Conservation (phyloP, 2,888 invertebrate species). For the Orthosia gracilis region DNA sequence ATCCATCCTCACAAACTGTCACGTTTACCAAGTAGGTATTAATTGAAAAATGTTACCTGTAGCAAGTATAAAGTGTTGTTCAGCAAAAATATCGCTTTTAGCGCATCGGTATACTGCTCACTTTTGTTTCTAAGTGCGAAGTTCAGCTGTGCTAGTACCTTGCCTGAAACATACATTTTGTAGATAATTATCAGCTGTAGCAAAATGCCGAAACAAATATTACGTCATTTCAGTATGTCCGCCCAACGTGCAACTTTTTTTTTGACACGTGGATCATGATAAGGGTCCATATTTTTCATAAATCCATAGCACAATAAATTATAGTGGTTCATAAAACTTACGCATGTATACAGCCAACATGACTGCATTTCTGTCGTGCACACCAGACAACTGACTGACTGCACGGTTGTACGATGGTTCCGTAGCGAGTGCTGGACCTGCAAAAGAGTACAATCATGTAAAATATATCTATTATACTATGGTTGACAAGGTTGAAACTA, state of each 20-base stretch:
- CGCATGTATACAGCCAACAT: conserved; percentile 96
- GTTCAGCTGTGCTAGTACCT: conserved; percentile 97
- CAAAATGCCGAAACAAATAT: too few species aligned
- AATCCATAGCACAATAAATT: too few species aligned
- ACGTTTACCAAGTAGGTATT: too few species aligned
- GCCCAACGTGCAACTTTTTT: too few species aligned
- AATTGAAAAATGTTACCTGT: conserved; percentile 83
- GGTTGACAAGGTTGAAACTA: too few species aligned
- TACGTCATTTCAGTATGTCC: too few species aligned
- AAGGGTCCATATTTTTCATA: too few species aligned
- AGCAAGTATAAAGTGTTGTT: conserved; percentile 99
- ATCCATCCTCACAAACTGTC: too few species aligned
- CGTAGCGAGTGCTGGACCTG: conserved; percentile 81
- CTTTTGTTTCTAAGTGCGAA: conserved; percentile 97
- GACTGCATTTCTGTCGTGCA: conserved; percentile 85
- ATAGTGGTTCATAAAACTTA: conserved; percentile 81
- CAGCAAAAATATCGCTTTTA: conserved; percentile 97
- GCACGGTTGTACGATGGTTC: conserved; percentile 84
- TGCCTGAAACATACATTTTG: conserved; percentile 90
- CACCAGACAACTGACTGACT: conserved; percentile 71
- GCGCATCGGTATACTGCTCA: conserved; percentile 97
- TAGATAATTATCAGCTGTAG: background rate
- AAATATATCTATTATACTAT: too few species aligned
- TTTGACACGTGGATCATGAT: too few species aligned
- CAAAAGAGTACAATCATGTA: background rate